Percentiles rank a stretch among this genome's conserved stretches.
Conservation (phyloP, 2,797 vertebrate species). For the Galaxias olidus region DNA sequence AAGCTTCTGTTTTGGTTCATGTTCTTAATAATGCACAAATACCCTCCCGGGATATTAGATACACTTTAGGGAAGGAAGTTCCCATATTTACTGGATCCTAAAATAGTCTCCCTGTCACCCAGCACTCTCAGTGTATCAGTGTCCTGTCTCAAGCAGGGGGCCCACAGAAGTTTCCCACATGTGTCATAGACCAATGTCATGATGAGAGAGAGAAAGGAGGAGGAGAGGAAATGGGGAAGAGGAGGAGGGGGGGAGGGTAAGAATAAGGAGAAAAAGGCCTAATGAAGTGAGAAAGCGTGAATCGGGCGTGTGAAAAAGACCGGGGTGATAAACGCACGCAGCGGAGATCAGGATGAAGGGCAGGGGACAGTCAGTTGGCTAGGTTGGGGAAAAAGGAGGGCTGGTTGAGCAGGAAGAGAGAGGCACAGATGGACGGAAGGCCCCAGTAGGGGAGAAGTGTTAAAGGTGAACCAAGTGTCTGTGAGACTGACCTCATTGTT, state of each 20-base stretch:
- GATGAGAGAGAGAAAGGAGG: conserved; percentile 42
- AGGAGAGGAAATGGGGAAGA: conserved; percentile 31
- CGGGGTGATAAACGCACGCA: conserved; percentile 31
- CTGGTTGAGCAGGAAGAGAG: conserved; percentile 52
- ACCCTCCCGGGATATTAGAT: conserved; percentile 66
- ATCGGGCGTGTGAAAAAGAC: neutral
- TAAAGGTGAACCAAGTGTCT: conserved; percentile 56
- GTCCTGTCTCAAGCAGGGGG: conserved; percentile 64
- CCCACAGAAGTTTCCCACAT: conserved; percentile 70
- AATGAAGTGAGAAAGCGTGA: neutral
- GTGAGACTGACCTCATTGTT: conserved; percentile 48
- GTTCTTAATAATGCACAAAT: conserved; percentile 59
- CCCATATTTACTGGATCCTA: conserved; percentile 77
- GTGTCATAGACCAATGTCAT: conserved; percentile 68
- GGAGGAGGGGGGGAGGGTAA: conserved; percentile 33
- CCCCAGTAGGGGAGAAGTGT: conserved; percentile 46
- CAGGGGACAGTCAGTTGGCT: conserved; percentile 2
- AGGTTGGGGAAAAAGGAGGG: conserved; percentile 17
- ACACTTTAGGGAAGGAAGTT: conserved; percentile 76
- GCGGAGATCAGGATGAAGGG: conserved; percentile 14
- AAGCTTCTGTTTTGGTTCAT: conserved; percentile 35
- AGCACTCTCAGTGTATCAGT: conserved; percentile 77
- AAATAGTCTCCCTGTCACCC: conserved; percentile 71
- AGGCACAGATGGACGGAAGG: conserved; percentile 68
- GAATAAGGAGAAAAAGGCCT: conserved; percentile 22